Evolutionary conservation across 2,888 invertebrate genomes (phyloP), one percentile per base, ranked within the genome.

Genomic region (Lasioglossum villosulum): DNA sequence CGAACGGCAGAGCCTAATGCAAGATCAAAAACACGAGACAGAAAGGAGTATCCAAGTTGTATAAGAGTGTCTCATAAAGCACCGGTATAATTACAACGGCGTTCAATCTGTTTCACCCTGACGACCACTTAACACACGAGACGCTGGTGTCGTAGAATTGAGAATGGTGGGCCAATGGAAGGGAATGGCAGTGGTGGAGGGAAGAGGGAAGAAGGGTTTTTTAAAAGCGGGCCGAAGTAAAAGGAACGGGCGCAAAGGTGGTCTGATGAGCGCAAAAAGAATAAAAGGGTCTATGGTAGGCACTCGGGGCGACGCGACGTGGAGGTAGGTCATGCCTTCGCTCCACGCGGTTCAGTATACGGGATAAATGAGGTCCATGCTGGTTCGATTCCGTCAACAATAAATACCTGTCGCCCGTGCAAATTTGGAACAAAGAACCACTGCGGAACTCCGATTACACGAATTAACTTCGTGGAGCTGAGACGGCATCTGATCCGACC

Each of bases 181-280:
- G 75, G 39, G 19, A 66, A 56, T 52, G 74, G 48, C 70, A 80
- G 39, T 42, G 59, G 45, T 0, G 80, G 56, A 76, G 78, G 30
- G 63, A 23, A 48, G 42, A 72, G 72, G 27, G 63, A 30, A n/a
- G 80, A 68, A 63, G 59, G 66, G 59, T 48, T 56, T 56, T 80
- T 86, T 78, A 80, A 78, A 85, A 80, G 82, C 78, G 52, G 59
- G 52, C 71, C 72, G 76, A 84, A 74, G 82, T 74, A 59, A 77
- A 75, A 86, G 75, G 72, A 81, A 70, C 23, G 63, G 75, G 59
- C 48, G 81, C 71, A 79, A 78, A 82, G 81, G 75, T 86, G 74
- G 78, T 70, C 76, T 84, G 82, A 88, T 68, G 81, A 86, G 83
- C 66, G 77, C 74, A 83, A 85, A 87, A 88, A 82, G 72, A 74